A percentile compares a stretch with the other conserved stretches of the same genome.
Conservation (phyloP, 2,113 vertebrate species). For the Aramus guarauna region DNA sequence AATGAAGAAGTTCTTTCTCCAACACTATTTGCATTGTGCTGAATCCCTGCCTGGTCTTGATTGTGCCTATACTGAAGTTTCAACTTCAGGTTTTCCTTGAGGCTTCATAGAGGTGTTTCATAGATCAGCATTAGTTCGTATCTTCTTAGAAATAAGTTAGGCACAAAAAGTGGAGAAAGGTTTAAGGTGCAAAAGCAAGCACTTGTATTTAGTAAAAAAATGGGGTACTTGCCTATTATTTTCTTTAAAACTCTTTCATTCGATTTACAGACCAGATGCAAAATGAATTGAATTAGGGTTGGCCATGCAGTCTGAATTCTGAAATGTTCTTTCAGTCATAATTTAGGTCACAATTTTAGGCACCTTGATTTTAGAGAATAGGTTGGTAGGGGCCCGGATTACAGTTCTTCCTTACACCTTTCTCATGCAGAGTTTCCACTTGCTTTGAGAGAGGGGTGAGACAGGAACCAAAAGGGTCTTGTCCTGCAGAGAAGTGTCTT, state of each 20-base stretch:
- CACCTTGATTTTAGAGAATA: not conserved
- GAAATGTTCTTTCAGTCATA: not conserved
- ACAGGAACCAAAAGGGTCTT: not conserved
- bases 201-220: not conserved
- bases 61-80: not conserved
- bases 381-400: not conserved
- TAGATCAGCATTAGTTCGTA: not conserved
- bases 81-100: not conserved
- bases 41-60: not conserved
- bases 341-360: not conserved
- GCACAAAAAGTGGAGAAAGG: not conserved
- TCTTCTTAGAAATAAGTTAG: not conserved
- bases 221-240: not conserved
- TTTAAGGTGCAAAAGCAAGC: not conserved
- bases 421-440: not conserved
- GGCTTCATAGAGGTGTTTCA: not conserved
- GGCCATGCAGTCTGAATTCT: not conserved
- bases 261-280: not conserved
- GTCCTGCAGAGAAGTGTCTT: not conserved
- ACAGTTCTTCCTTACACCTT: not conserved
- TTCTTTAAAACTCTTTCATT: not conserved
- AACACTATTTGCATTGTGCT: not conserved
- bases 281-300: not conserved
- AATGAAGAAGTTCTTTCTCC: not conserved
- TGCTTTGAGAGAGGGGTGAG: not conserved